phyloP scores from a whole-genome alignment of 1,140 invertebrate genomes.

The Drosophila tsacasi region DNA sequence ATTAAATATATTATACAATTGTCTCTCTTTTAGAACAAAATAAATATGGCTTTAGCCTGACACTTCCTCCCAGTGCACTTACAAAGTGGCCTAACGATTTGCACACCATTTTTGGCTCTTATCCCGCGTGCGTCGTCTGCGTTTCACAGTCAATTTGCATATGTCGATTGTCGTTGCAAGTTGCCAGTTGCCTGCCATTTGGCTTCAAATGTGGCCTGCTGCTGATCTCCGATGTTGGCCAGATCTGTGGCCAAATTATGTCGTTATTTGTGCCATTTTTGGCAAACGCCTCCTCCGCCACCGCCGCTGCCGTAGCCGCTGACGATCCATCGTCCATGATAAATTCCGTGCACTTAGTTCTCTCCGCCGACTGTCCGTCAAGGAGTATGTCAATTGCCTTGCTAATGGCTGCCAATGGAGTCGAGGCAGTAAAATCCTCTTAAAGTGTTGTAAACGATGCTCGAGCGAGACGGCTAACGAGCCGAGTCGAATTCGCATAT shows the following conservation, averaged over 20 bases:
- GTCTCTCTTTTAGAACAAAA: background rate
- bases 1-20: background rate
- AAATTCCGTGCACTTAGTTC: conserved; percentile 75
- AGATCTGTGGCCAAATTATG: conserved; percentile 74
- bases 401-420: conserved; percentile 75
- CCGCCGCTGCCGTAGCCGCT: conserved; percentile 1
- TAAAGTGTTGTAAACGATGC: conserved; percentile 79
- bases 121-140: conserved; percentile 48
- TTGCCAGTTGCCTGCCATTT: conserved; percentile 38
- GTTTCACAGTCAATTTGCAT: conserved; percentile 58
- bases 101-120: conserved; percentile 55
- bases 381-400: conserved; percentile 79
- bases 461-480: conserved; percentile 65
- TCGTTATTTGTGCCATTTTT: conserved; percentile 83
- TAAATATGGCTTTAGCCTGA: background rate
- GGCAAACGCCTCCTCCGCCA: conserved; percentile 47
- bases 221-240: conserved; percentile 50
- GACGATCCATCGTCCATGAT: conserved; percentile 66
- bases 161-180: conserved; percentile 48
- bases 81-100: conserved; percentile 53
- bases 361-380: conserved; percentile 57
- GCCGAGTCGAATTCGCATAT: conserved; percentile 36
- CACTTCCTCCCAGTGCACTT: conserved; percentile 14
- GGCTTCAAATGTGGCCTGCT: conserved; percentile 26
- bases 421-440: conserved; percentile 54